Percentiles rank a stretch among this genome's conserved stretches.
Conservation (phyloP, 2,888 invertebrate species). For the Eupithecia subfuscata region DNA sequence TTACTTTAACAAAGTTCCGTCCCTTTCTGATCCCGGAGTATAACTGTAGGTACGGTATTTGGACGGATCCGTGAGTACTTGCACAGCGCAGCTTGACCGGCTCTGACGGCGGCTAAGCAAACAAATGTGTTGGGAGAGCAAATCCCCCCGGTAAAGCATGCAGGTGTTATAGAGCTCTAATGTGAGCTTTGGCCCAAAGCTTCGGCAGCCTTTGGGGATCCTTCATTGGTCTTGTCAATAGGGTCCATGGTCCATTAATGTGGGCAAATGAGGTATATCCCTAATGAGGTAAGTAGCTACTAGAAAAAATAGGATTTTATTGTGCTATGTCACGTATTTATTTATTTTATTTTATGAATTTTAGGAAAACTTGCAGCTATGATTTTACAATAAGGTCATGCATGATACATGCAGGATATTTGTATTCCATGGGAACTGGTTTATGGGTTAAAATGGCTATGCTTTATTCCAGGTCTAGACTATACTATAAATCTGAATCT, state of each 20-base stretch:
- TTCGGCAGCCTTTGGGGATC: neutral
- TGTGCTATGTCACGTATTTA: too few relatives aligned
- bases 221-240: neutral
- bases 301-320: too few relatives aligned
- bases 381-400: too few relatives aligned
- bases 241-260: neutral
- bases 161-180: neutral
- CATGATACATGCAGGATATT: too few relatives aligned
- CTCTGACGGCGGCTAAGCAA: conserved; percentile 14
- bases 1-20: neutral
- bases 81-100: conserved; percentile 3
- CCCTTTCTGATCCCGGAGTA: neutral
- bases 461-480: too few relatives aligned
- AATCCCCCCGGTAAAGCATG: neutral
- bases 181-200: neutral
- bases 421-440: too few relatives aligned
- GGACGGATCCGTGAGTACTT: neutral
- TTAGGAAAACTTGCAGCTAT: too few relatives aligned
- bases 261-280: too few relatives aligned
- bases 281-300: too few relatives aligned
- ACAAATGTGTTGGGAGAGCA: conserved; percentile 16
- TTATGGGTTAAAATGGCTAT: too few relatives aligned
- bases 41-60: neutral
- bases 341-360: too few relatives aligned
- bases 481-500: too few relatives aligned